phyloP scores from a whole-genome alignment of 2,113 vertebrate species.

The Leptosomus discolor region DNA sequence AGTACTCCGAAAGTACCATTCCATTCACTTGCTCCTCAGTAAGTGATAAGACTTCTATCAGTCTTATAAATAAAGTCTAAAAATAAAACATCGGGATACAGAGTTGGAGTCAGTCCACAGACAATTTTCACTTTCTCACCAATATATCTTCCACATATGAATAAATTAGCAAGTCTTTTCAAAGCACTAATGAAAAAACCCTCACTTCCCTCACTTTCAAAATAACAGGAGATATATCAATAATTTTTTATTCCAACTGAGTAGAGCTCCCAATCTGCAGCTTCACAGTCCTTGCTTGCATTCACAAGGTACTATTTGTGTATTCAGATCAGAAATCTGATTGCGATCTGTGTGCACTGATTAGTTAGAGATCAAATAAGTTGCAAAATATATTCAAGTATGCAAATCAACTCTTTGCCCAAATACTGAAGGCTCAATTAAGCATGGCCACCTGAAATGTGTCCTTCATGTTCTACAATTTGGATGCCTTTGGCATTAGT shows the following conservation, averaged over 20 bases:
- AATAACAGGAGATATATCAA: background rate
- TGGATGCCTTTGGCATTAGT: background rate
- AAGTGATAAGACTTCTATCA: background rate
- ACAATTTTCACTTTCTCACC: background rate
- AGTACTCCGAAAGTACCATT: background rate
- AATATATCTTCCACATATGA: background rate
- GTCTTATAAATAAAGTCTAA: background rate
- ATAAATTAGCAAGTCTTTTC: background rate
- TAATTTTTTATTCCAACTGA: background rate
- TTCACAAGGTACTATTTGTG: background rate
- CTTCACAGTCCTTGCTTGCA: background rate
- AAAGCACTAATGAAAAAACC: background rate
- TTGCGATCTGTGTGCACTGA: background rate
- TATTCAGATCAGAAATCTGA: constrained; percentile 8
- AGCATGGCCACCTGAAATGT: background rate
- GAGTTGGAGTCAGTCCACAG: background rate
- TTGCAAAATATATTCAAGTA: background rate
- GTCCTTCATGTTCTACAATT: background rate
- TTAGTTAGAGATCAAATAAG: background rate
- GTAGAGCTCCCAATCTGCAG: background rate
- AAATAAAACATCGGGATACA: background rate
- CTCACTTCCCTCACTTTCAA: background rate
- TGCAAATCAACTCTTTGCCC: background rate
- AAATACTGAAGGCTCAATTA: background rate
- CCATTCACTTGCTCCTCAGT: background rate